Evolutionary conservation across 2,797 vertebrate species (phyloP).

Genomic region (Octomys mimax): DNA sequence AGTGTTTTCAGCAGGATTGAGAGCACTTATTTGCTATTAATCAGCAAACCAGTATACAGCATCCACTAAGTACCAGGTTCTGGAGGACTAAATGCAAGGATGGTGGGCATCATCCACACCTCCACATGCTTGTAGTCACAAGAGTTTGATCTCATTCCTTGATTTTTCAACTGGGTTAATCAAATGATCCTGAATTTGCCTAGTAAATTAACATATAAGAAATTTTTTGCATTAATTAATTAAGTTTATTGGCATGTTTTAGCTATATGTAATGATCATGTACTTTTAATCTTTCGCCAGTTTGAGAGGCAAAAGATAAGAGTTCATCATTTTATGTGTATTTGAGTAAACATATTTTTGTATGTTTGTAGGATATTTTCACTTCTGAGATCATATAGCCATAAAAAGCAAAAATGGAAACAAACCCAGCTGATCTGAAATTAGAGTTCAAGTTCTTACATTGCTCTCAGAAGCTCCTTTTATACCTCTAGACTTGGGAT

Average conservation of each 20-base stretch:
- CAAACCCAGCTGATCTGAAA: not conserved
- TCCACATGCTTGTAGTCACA: not conserved
- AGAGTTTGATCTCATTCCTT: not conserved
- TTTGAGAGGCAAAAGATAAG: constrained; percentile 20
- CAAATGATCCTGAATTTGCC: not conserved
- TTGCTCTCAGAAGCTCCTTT: not conserved
- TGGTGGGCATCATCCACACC: not conserved
- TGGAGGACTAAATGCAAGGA: not conserved
- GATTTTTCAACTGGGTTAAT: not conserved
- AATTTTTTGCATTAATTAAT: no score
- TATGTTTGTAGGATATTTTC: not conserved
- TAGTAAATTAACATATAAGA: not conserved
- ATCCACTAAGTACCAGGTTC: no score
- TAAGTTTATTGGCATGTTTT: not conserved
- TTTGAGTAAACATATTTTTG: not conserved
- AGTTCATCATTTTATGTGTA: not conserved
- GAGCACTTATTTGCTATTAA: no score
- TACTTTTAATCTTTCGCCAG: not conserved
- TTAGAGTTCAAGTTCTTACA: not conserved
- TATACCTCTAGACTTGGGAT: not conserved
- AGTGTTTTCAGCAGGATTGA: no score
- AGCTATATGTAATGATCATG: not conserved
- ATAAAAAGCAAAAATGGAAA: not conserved
- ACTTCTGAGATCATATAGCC: not conserved
- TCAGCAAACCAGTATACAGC: no score